Conservation (phyloP, 2,888 invertebrate species). For the Halictus ligatus region DNA sequence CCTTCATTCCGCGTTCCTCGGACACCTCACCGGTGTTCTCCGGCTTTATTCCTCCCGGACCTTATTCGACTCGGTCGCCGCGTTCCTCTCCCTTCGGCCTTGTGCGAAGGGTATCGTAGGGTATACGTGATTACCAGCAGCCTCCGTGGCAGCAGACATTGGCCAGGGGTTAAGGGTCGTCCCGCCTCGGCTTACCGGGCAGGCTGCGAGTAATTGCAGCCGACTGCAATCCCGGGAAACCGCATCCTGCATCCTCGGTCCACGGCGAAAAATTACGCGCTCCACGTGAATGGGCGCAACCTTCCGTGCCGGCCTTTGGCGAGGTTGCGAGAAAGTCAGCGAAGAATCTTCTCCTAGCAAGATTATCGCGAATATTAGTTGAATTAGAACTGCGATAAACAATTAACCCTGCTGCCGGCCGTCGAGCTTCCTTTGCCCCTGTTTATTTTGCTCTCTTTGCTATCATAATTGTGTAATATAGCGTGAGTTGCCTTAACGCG, state of each 20-base stretch:
- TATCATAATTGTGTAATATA: no score
- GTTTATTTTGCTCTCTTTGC: no score
- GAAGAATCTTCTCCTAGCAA: slow-evolving; percentile 22
- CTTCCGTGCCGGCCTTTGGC: slow-evolving; percentile 44
- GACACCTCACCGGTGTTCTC: not conserved
- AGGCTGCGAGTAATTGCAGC: slow-evolving; percentile 81
- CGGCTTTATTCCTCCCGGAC: not conserved
- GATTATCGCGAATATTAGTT: slow-evolving; percentile 44
- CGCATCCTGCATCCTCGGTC: slow-evolving; percentile 65
- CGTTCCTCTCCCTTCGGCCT: slow-evolving; percentile 22
- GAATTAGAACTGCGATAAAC: no score
- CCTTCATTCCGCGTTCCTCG: not conserved
- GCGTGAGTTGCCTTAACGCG: no score
- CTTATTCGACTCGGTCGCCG: not conserved
- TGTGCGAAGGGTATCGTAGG: slow-evolving; percentile 77
- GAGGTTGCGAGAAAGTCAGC: slow-evolving; percentile 55
- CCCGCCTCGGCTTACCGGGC: slow-evolving; percentile 82
- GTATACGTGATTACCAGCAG: slow-evolving; percentile 82
- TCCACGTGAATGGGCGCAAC: slow-evolving; percentile 65
- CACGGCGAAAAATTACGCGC: slow-evolving; percentile 69
- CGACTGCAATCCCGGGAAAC: slow-evolving; percentile 79
- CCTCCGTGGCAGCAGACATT: slow-evolving; percentile 79
- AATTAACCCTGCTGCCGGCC: no score
- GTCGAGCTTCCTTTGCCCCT: no score
- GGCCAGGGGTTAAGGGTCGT: slow-evolving; percentile 81